Evolutionary conservation across 1,140 invertebrate genomes (phyloP).

Genomic region (Drosophila bocki): DNA sequence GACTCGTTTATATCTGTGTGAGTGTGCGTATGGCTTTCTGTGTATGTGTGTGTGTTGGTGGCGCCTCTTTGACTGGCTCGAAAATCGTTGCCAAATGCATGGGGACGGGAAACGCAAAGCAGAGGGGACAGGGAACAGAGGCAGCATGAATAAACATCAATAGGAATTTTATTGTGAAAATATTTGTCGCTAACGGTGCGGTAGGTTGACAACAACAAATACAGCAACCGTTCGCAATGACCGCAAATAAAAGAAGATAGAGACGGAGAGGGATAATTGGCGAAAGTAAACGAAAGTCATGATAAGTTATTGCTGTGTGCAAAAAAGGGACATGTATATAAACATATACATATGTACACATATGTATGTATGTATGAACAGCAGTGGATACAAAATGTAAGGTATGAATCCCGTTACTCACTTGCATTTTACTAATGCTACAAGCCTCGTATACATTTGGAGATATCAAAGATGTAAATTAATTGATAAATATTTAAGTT

Average conservation of each 20-base stretch:
- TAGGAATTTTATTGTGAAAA: slow-evolving; percentile 68
- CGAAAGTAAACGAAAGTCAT: slow-evolving; percentile 16
- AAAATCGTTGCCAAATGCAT: slow-evolving; percentile 29
- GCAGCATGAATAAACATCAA: slow-evolving; percentile 68
- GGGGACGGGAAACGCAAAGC: slow-evolving; percentile 6
- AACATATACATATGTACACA: too few relatives aligned
- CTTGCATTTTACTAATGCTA: too few relatives aligned
- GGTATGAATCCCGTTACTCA: neutral
- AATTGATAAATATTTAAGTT: too few relatives aligned
- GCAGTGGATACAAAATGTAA: too few relatives aligned
- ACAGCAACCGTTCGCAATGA: slow-evolving; percentile 20
- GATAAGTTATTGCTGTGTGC: slow-evolving; percentile 24
- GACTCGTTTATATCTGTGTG: neutral
- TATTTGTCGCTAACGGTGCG: slow-evolving; percentile 41
- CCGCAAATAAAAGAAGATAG: slow-evolving; percentile 23
- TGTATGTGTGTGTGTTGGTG: slow-evolving; percentile 7
- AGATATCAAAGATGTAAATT: too few relatives aligned
- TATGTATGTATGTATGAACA: too few relatives aligned
- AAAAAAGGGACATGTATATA: neutral
- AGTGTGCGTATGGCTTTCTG: neutral
- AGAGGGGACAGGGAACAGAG: neutral
- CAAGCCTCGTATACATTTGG: neutral
- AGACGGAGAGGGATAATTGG: neutral
- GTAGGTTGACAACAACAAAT: slow-evolving; percentile 16
- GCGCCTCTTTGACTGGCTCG: slow-evolving; percentile 60